A percentile compares a stretch with the other conserved stretches of the same genome.
phyloP scores from a whole-genome alignment of 2,888 invertebrate species.

The Spodoptera littoralis region DNA sequence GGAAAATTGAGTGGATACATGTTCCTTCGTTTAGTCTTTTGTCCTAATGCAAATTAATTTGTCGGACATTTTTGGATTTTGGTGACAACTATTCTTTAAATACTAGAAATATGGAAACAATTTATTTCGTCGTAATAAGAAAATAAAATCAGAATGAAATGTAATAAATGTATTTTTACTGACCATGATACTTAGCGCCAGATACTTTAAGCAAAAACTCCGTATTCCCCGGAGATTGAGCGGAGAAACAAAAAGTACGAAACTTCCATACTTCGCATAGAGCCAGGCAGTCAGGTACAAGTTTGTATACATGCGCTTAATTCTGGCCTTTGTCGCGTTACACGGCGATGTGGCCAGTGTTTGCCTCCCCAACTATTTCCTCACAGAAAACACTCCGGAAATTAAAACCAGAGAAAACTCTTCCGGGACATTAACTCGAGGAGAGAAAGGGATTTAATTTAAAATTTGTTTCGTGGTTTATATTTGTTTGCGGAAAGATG shows the following conservation, averaged over 20 bases:
- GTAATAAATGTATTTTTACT: no score
- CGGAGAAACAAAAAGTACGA: no score
- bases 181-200: not conserved
- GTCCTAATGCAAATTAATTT: not conserved
- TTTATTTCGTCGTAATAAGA: no score
- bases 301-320: conserved; percentile 29
- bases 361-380: conserved; percentile 83
- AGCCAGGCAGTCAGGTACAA: conserved; percentile 25
- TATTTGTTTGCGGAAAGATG: conserved; percentile 72
- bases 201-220: not conserved
- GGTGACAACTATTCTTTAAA: no score
- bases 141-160: no score
- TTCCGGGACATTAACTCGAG: conserved; percentile 80
- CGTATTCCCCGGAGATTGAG: no score
- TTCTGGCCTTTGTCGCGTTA: conserved; percentile 32
- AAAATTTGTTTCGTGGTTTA: conserved; percentile 76
- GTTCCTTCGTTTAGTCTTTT: not conserved
- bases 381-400: conserved; percentile 82
- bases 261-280: conserved; percentile 8
- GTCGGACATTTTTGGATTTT: no score
- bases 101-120: no score
- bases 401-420: conserved; percentile 85
- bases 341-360: conserved; percentile 53
- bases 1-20: not conserved
- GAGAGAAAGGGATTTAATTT: conserved; percentile 82